Base-by-base conservation (phyloP, 2,113 vertebrate genomes). In the Chascanopsetta lugubris region DNA sequence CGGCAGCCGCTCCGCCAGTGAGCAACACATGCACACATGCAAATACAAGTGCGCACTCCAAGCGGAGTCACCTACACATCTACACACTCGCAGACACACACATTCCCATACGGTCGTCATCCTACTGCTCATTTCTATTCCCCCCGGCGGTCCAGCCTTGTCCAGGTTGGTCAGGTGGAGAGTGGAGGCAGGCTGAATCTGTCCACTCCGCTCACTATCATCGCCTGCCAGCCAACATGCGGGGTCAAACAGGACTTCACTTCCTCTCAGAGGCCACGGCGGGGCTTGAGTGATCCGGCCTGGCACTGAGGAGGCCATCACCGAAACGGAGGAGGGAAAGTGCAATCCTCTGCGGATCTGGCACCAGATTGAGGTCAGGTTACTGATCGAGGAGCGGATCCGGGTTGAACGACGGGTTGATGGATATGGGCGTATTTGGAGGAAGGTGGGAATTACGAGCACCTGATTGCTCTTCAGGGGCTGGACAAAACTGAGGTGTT, bases 101-200 rank as follows among this genome's bases (percentile, higher is more conserved):
- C 43, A 2, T 22, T 3, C 13, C 9, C 45, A 43, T 1, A 60
- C 2, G 12, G 46, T 60, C 55, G 22, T 82, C 81, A 75, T 73
- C 60, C 76, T 32, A 32, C 65, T 54, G 78, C 84, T 76, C 85
- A 72, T 79, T 78, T 86, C 59, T 64, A 64, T 80, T 82, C 82
- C 78, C n/a, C 42, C 10, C 17, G 27, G 75, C 83, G 80, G 88
- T 86, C 85, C 68, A n/a, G 68, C 79, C 79, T 59, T 20, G 77
- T 86, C 77, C 85, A 77, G 82, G 80, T 85, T 61, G 77, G 69
- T 60, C 32, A 32, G 79, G 77, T 66, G 61, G 75, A 79, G 83
- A 88, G 83, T 60, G 65, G 57, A 78, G 85, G 77, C 86, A 87
- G 85, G 81, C 85, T 84, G 82, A 75, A 88, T 47, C 74, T 84